Percentiles rank a stretch among this genome's conserved stretches.
Evolutionary conservation across 2,113 vertebrate species (phyloP).

Genomic region (Ceratotherium simum): DNA sequence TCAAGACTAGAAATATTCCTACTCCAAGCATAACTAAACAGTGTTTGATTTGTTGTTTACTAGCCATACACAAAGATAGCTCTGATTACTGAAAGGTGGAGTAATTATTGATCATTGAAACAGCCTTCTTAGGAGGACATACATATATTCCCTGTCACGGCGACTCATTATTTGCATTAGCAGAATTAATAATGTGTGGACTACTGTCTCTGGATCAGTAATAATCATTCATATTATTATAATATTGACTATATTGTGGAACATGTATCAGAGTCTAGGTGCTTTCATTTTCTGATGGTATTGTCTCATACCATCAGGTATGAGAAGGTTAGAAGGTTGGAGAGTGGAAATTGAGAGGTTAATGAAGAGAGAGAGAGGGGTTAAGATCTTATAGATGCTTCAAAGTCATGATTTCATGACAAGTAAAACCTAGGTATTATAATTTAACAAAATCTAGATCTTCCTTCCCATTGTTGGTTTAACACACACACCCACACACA

Average conservation of each 20-base stretch:
- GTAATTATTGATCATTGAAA: background rate
- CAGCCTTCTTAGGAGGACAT: background rate
- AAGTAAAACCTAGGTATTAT: background rate
- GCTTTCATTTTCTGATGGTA: too few species aligned
- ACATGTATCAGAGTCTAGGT: background rate
- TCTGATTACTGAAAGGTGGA: background rate
- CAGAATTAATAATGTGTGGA: background rate
- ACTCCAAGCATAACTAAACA: background rate
- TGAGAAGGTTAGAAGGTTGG: background rate
- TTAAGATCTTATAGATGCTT: background rate
- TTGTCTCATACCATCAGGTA: background rate
- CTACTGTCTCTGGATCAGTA: background rate
- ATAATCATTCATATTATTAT: background rate
- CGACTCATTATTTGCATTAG: background rate
- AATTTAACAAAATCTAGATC: background rate
- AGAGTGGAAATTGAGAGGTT: background rate
- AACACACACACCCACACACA: background rate
- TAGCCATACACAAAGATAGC: background rate
- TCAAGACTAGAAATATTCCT: background rate
- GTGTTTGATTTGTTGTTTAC: background rate
- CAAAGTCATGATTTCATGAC: background rate
- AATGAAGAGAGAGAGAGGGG: background rate
- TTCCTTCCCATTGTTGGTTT: background rate
- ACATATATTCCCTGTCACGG: background rate
- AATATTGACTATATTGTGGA: background rate